Base-by-base conservation (phyloP, 2,113 vertebrate genomes). In the Pyxicephalus adspersus region DNA sequence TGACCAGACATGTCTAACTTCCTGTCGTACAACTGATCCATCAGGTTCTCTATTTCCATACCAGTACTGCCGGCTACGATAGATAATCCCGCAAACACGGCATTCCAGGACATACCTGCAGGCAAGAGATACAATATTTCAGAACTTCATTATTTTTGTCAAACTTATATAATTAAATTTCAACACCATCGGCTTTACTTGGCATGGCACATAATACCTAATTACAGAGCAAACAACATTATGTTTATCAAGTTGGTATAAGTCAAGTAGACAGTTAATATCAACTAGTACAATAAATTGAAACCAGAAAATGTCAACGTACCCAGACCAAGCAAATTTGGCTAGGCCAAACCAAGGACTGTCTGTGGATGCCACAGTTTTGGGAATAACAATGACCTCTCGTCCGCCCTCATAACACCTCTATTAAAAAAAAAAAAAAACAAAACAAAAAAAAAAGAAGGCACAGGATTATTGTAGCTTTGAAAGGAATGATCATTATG, bases 311-410 rank as follows among this genome's bases (percentile, higher is more conserved):
- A 54, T 8, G 34, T 22, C 19, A 17, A 87, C 93, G 26, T 76
- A 95, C 94, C 94, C 94, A 3, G 93, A 93, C 94, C 94, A 95
- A 65, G 93, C 94, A 6, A 91, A 95, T 66, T 92, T 94, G 22
- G 94, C 94, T 65, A 95, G 86, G 31, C 93, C 93, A 64, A 94
- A 81, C 93, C 92, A 95, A 0, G 86, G 91, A 84, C 91, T 94
- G 64, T 95, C 94, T 17, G 72, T 31, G 7, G 94, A 93, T 16
- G 94, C 91, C 0, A 93, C 91, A 1, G 93, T 95, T 84, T 94
- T 94, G 25, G 94, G 93, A 20, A 93, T 77, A 5, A 95, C 92
- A 0, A 93, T 91, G 65, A 93, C 89, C 84, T 95, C 94, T 82
- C 86, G 84, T 70, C 94, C 94, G 19, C 90, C 87, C 84, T 95